These are phyloP conservation scores for Ericerus pela DNA, from an alignment of 1,140 invertebrate species.

Conservation along the genomic window DNA sequence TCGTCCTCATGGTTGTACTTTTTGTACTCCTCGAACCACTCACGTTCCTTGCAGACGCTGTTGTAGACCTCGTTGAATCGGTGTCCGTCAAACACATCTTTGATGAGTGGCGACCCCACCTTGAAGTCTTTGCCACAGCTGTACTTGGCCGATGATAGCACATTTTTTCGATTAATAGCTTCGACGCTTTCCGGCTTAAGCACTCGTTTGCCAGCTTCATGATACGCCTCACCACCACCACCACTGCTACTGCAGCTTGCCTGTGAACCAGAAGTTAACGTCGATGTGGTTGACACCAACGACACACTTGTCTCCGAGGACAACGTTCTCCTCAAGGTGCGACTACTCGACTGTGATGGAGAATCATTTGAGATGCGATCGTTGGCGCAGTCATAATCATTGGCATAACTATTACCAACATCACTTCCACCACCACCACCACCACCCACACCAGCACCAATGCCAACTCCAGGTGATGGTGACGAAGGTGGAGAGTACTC, in stretches of 20 bases:
- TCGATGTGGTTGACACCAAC: slow-evolving; percentile 39
- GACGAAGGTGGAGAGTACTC: slow-evolving; percentile 45
- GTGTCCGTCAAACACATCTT: slow-evolving; percentile 39
- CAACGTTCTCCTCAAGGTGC: slow-evolving; percentile 35
- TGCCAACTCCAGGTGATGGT: slow-evolving; percentile 35
- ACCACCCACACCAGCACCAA: too few species aligned
- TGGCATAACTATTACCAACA: too few species aligned
- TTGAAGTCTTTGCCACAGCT: slow-evolving; percentile 55
- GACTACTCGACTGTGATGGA: slow-evolving; percentile 24
- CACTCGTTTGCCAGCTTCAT: slow-evolving; percentile 39
- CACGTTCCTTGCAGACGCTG: slow-evolving; percentile 4
- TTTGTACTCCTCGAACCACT: neutral
- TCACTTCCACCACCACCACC: too few species aligned
- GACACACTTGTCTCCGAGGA: slow-evolving; percentile 45
- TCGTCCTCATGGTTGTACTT: neutral
- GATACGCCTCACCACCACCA: slow-evolving; percentile 37
- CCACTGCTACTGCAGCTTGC: slow-evolving; percentile 42
- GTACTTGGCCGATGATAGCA: slow-evolving; percentile 68
- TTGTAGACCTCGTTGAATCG: neutral
- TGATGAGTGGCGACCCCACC: slow-evolving; percentile 48
- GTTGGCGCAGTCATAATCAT: slow-evolving; percentile 23
- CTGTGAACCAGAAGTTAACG: slow-evolving; percentile 47
- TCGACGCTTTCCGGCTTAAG: slow-evolving; percentile 61
- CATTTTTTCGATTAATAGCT: slow-evolving; percentile 70
- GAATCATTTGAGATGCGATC: slow-evolving; percentile 25